Conservation (phyloP, 2,113 vertebrate genomes). For the Galeopterus variegatus region DNA sequence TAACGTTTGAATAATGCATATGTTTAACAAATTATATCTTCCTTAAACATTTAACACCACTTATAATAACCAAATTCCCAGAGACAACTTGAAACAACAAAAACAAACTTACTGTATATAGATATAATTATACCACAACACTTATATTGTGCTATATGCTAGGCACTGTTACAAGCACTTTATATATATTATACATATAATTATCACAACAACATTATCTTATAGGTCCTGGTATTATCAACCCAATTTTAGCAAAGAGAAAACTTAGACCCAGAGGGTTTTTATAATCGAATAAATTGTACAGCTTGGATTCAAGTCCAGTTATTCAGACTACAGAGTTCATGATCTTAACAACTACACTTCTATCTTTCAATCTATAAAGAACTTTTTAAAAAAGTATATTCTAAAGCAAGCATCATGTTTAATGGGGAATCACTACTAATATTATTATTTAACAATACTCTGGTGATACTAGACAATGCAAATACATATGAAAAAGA, state of each 20-base stretch:
- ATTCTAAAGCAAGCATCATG: background rate
- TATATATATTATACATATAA: background rate
- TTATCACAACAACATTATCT: background rate
- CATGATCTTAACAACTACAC: background rate
- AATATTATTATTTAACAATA: background rate
- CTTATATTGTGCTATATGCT: background rate
- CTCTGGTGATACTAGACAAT: background rate
- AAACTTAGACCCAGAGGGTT: background rate
- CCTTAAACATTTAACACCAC: background rate
- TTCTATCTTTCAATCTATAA: background rate
- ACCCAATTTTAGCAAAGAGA: background rate
- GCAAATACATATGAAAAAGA: background rate
- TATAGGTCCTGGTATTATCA: background rate
- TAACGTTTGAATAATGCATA: background rate
- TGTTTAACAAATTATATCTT: background rate
- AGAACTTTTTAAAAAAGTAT: background rate
- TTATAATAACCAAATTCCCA: background rate
- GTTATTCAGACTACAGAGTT: background rate
- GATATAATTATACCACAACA: background rate
- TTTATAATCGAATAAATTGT: background rate
- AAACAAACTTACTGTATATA: background rate
- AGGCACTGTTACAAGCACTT: background rate
- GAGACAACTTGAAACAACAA: conserved; percentile 1
- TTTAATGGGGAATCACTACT: background rate
- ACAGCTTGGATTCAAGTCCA: background rate